These are phyloP conservation scores for Epinotia bilunana DNA, from an alignment of 2,888 invertebrate species.

Conservation along the genomic window DNA sequence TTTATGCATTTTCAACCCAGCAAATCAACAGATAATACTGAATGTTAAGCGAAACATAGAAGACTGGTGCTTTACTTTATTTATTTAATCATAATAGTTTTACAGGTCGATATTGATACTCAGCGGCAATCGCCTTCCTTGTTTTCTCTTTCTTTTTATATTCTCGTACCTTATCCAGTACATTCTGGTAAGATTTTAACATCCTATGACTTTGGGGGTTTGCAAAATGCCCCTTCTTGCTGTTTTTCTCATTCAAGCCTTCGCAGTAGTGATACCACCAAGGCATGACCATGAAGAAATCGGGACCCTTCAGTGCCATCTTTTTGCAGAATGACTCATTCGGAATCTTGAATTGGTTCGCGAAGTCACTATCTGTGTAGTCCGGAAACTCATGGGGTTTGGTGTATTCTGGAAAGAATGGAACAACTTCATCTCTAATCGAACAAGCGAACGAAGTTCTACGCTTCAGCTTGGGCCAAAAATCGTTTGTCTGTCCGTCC, in stretches of 20 bases:
- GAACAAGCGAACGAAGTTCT: no score
- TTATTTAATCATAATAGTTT: neutral
- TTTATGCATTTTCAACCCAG: no score
- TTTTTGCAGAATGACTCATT: conserved; percentile 59
- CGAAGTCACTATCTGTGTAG: conserved; percentile 8
- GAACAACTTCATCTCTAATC: neutral
- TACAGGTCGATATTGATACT: neutral
- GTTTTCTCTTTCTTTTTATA: conserved; percentile 48
- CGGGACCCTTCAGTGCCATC: conserved; percentile 50
- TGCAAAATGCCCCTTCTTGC: conserved; percentile 8
- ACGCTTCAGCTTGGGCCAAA: no score
- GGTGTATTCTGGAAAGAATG: neutral
- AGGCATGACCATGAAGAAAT: conserved; percentile 56
- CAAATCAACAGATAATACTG: no score
- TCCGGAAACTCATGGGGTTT: conserved; percentile 16
- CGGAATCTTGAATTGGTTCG: conserved; percentile 52
- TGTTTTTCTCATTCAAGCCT: conserved; percentile 50
- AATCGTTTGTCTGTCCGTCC: no score
- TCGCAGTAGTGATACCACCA: conserved; percentile 69
- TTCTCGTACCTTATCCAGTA: conserved; percentile 50
- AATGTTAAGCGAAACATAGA: no score
- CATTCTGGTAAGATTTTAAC: conserved; percentile 49
- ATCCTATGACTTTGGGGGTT: conserved; percentile 17
- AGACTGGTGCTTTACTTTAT: no score
- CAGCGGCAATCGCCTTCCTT: neutral